Conservation (phyloP, 2,797 vertebrate genomes). For the Furcifer pardalis region DNA sequence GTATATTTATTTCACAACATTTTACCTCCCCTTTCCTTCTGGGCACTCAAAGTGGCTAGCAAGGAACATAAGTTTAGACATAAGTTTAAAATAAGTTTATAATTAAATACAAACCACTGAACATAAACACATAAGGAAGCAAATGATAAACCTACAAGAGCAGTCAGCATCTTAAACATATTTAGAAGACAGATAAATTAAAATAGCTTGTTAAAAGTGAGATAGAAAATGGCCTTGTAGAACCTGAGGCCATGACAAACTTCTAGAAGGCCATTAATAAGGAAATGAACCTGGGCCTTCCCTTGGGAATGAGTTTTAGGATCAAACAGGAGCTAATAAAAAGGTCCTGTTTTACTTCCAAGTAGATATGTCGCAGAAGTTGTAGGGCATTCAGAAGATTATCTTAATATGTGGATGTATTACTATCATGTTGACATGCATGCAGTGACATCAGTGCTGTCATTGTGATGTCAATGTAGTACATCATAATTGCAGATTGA, state of each 20-base stretch:
- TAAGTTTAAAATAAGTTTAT: background rate
- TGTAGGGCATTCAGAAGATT: no score
- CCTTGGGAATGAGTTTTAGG: background rate
- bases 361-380: background rate
- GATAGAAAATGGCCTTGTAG: background rate
- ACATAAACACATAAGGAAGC: background rate
- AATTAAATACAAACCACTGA: background rate
- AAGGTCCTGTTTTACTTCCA: background rate
- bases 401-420: background rate
- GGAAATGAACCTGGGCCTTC: background rate
- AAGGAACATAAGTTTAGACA: background rate
- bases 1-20: background rate
- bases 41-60: background rate
- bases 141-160: background rate
- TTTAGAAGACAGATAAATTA: background rate
- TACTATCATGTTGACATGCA: background rate
- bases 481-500: conserved; percentile 7
- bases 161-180: background rate
- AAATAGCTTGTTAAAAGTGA: background rate
- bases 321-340: background rate
- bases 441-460: background rate
- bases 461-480: conserved; percentile 27
- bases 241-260: background rate
- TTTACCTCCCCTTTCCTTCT: background rate
- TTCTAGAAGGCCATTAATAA: background rate